phyloP scores from a whole-genome alignment of 2,113 vertebrate species.

The Phrynocephalus versicolor region DNA sequence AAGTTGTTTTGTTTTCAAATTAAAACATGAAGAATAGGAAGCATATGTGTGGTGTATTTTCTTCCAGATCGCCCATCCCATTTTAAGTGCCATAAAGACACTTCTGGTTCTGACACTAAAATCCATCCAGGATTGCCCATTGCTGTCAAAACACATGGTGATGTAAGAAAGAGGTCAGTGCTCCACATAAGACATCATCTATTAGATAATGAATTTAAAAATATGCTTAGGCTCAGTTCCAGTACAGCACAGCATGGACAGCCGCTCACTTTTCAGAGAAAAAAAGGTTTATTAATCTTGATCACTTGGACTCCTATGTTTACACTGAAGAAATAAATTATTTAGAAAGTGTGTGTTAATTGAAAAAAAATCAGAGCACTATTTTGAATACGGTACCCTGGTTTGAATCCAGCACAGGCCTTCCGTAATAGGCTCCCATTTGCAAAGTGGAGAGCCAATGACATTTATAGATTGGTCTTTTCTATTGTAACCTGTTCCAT shows the following conservation, averaged over 20 bases:
- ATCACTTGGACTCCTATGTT: background rate
- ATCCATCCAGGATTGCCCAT: no score
- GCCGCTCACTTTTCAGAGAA: no score
- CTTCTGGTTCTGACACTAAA: no score
- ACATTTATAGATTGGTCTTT: background rate
- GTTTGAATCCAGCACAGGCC: background rate
- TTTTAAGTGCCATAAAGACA: no score
- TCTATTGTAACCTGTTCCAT: background rate
- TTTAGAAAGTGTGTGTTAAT: background rate
- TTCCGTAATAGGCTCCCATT: background rate
- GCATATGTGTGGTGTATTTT: no score
- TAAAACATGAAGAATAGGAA: no score
- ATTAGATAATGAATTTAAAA: background rate
- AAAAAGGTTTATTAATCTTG: background rate
- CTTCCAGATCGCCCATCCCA: no score
- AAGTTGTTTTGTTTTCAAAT: no score
- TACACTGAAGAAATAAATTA: background rate
- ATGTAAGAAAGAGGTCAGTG: background rate
- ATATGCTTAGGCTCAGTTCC: background rate
- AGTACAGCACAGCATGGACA: background rate
- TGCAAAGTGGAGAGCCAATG: background rate
- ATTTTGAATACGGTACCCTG: background rate
- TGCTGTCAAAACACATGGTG: background rate
- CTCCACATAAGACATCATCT: background rate
- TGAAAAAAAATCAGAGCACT: background rate